These are phyloP conservation scores for Siphonodentalium dalli DNA, from an alignment of 2,888 invertebrate genomes.

Conservation along the genomic window DNA sequence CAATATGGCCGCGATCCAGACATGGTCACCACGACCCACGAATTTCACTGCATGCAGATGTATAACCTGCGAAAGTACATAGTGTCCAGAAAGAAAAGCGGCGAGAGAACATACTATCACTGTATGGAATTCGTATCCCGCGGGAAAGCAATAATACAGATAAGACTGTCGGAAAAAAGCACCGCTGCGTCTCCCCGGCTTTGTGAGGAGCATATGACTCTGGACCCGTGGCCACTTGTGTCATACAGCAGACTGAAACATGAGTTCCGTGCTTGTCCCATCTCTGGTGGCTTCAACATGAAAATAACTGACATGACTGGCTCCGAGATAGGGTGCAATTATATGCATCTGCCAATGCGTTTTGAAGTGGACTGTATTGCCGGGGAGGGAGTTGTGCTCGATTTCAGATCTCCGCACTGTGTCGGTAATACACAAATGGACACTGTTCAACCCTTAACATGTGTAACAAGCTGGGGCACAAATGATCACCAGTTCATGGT, in stretches of 20 bases:
- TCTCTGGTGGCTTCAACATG: slow-evolving; percentile 54
- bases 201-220: slow-evolving; percentile 35
- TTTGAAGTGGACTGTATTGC: slow-evolving; percentile 52
- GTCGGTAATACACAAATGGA: slow-evolving; percentile 36
- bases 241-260: slow-evolving; percentile 29
- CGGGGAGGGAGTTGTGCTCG: slow-evolving; percentile 50
- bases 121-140: slow-evolving; percentile 31
- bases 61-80: no score
- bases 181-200: slow-evolving; percentile 18
- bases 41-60: no score
- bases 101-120: background rate
- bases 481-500: slow-evolving; percentile 37
- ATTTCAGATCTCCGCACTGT: slow-evolving; percentile 44
- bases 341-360: slow-evolving; percentile 51
- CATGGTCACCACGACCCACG: no score
- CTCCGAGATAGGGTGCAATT: slow-evolving; percentile 44
- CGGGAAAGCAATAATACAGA: slow-evolving; percentile 35
- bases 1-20: no score
- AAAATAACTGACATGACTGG: slow-evolving; percentile 36
- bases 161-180: slow-evolving; percentile 33
- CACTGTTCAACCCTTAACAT: slow-evolving; percentile 35
- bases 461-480: slow-evolving; percentile 43
- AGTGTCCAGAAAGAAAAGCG: background rate
- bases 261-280: slow-evolving; percentile 43
- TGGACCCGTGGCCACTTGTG: slow-evolving; percentile 47